Evolutionary conservation across 2,113 vertebrate species (phyloP), one percentile per base, ranked within the genome.

Genomic region (Pachycephala philippinensis): DNA sequence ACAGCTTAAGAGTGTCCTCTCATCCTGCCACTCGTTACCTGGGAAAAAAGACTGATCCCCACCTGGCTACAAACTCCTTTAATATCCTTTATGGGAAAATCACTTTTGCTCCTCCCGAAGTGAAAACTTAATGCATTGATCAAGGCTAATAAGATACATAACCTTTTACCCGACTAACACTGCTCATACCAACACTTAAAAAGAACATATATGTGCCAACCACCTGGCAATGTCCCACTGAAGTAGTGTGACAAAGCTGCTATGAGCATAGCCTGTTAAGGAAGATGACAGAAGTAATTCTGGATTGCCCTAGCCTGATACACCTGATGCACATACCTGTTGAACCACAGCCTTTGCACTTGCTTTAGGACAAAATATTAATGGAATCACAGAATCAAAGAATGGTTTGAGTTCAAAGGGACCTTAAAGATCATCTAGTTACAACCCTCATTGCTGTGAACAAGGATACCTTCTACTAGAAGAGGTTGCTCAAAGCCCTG

Each of bases 311-410:
- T 40, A 50, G 84, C 26, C n/a, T 33, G 47, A n/a, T 54, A n/a
- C 0, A 40, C 59, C 15, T 59, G 9, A 39, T 77, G 50, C 15
- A 18, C 0, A 0, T 40, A 18, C 17, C 24, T 3, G 17, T 4
- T 45, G 39, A 84, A 70, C 23, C 50, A 44, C 45, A 84, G 35
- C 35, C 15, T 59, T 49, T 23, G 15, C 15, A 1, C 3, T 49
- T 4, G 1, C 53, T 69, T 65, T 7, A 10, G 60, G 69, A 12
- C n/a, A 61, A 81, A 81, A 54, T 50, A 33, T 4, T 45, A 30
- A 40, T 68, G 53, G n/a, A 40, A 53, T 68, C 39, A 53, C 18
- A 53, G 37, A 45, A 45, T 53, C 24, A 60, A 30, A 45, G 16
- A 40, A 45, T 53, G 9, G 13, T n/a, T 68, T 75, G 45, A 30